Percentiles rank a stretch among this genome's conserved stretches.
These are phyloP conservation scores for Cheiracanthium punctorium DNA, from an alignment of 2,888 invertebrate species.

Conservation along the genomic window DNA sequence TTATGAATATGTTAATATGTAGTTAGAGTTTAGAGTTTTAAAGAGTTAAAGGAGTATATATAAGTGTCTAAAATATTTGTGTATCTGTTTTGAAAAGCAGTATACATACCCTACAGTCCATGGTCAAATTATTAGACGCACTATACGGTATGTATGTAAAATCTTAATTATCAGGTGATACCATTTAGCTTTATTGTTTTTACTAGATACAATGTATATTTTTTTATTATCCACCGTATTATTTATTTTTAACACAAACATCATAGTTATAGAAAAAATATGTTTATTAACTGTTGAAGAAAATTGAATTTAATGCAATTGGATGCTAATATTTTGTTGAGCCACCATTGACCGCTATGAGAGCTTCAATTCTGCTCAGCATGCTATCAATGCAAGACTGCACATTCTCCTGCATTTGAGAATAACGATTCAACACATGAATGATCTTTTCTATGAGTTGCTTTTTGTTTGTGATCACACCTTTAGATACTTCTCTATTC, in stretches of 20 bases:
- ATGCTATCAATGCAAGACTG: no score
- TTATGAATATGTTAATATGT: no score
- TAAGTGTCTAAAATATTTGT: no score
- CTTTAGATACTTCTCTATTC: constrained; percentile 9
- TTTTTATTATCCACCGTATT: not conserved
- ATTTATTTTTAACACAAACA: no score
- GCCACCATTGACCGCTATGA: not conserved
- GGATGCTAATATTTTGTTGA: not conserved
- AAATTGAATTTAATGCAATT: not conserved
- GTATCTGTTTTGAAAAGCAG: no score
- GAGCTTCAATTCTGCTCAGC: not conserved
- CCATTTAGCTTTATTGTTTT: no score
- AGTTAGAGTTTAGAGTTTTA: no score
- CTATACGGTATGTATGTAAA: not conserved
- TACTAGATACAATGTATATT: not conserved
- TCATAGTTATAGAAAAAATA: no score
- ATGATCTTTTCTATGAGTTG: constrained; percentile 10
- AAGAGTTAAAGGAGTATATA: no score
- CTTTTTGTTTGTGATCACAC: not conserved
- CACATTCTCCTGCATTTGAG: no score
- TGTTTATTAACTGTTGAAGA: no score
- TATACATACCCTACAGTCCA: not conserved
- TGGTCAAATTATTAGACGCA: not conserved
- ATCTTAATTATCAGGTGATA: not conserved
- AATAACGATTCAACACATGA: not conserved